Evolutionary conservation across 2,888 invertebrate species (phyloP).

Genomic region (Loripinus fragilis): DNA sequence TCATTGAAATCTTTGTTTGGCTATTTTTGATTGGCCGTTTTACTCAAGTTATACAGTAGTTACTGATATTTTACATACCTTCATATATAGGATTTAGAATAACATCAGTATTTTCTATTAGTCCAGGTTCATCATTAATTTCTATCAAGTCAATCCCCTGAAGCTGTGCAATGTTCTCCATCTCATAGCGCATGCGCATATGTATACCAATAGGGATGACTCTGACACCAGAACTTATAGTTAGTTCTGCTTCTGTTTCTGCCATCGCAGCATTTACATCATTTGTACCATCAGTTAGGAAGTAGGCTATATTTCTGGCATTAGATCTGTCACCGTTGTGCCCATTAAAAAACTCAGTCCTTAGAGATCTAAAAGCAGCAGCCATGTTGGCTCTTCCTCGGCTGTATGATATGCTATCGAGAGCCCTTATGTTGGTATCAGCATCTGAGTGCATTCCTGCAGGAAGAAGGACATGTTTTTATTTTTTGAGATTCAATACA

Average conservation of each 20-base stretch:
- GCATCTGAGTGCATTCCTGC: conserved; percentile 61
- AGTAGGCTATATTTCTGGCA: conserved; percentile 76
- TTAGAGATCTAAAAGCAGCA: conserved; percentile 70
- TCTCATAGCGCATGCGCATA: conserved; percentile 68
- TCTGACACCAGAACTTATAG: conserved; percentile 74
- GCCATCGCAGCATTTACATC: conserved; percentile 74
- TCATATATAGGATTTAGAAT: conserved; percentile 60
- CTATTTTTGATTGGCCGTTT: no score
- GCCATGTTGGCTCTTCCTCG: conserved; percentile 79
- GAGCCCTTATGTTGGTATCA: conserved; percentile 68
- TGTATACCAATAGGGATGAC: conserved; percentile 78
- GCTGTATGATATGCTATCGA: conserved; percentile 70
- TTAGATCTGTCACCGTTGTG: conserved; percentile 72
- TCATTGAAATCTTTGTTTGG: no score
- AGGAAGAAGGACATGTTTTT: no score
- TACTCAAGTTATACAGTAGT: neutral
- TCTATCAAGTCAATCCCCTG: conserved; percentile 71
- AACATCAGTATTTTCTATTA: conserved; percentile 57
- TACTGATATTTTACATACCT: conserved; percentile 39
- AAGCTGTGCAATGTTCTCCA: conserved; percentile 72
- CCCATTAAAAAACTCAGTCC: conserved; percentile 72
- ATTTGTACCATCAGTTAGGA: conserved; percentile 78
- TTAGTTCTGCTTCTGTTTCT: conserved; percentile 75
- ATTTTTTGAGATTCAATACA: no score
- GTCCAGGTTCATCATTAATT: conserved; percentile 62